Evolutionary conservation across 2,797 vertebrate genomes (phyloP).

Genomic region (Triplophysa yarkandensis): DNA sequence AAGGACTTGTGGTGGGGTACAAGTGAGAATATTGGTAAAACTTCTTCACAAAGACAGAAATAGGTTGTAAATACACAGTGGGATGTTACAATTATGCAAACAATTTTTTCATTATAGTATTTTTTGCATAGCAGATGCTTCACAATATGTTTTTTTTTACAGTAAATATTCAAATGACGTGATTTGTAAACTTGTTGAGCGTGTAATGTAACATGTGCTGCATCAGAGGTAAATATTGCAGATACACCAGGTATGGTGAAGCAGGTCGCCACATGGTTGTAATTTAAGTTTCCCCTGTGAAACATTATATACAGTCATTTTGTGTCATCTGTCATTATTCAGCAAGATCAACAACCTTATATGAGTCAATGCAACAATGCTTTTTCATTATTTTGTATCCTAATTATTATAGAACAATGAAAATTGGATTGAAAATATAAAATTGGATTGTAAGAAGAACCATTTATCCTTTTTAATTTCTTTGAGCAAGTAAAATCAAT

Average conservation of each 20-base stretch:
- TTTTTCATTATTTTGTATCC: neutral
- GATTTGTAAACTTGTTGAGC: constrained; percentile 12
- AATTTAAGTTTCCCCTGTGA: neutral
- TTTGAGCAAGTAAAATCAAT: neutral
- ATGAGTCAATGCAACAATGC: neutral
- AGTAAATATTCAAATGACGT: too few relatives aligned
- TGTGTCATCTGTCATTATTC: neutral
- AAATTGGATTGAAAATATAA: constrained; percentile 1
- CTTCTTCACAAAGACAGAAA: neutral
- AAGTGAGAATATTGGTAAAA: constrained; percentile 1
- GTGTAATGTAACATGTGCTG: neutral
- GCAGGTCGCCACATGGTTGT: neutral
- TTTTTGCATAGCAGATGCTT: neutral
- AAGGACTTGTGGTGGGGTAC: neutral
- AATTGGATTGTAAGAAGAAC: neutral
- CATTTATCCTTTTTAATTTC: neutral
- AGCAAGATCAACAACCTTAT: neutral
- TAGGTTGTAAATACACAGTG: neutral
- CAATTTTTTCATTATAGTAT: too few relatives aligned
- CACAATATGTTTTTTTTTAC: too few relatives aligned
- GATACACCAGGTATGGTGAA: neutral
- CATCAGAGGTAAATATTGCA: neutral
- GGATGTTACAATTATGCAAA: neutral
- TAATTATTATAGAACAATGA: neutral
- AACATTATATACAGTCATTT: neutral